Base-by-base conservation (phyloP, 2,888 invertebrate genomes). In the Platynereis dumerilii region DNA sequence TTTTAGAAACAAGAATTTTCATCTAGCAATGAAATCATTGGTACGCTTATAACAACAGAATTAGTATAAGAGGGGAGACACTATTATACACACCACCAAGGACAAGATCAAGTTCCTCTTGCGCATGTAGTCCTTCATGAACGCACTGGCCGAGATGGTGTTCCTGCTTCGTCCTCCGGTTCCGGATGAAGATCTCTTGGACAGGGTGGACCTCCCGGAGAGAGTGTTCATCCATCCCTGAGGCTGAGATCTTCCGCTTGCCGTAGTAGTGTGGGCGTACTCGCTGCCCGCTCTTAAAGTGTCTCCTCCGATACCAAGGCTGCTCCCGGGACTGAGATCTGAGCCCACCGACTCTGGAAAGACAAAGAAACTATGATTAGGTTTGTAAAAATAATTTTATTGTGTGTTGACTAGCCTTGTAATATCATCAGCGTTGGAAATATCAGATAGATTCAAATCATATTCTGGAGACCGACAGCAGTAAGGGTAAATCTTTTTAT, bases 61-160 rank as follows among this genome's bases (percentile, higher is more conserved):
- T n/a, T n/a, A n/a, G n/a, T n/a, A n/a, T n/a, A n/a, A n/a, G n/a
- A n/a, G n/a, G n/a, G n/a, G n/a, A n/a, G n/a, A 34, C 12, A 34
- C 34, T 7, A 12, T 34, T 5, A 22, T 48, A 70, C 79, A 73
- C 69, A 83, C 92, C 87, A 99, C 86, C 15, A 98, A 86, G 76
- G 96, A 93, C 44, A 99, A 85, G 74, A 99, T 96, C 2, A 99
- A 88, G 84, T 94, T 96, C 65, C 98, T 87, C 81, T 96, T 96
- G 83, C 92, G 91, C 72, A 96, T 91, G 83, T 96, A 98, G 78
- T 96, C 95, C 79, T 96, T 96, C 65, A 96, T 92, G 82, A 93
- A 93, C 0, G 91, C 89, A 75, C 92, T 92, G 17, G 27, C 28
- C 64, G 90, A 90, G 24, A 27, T 15, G 34, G 52, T 62, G 22